Base-by-base conservation (phyloP, 2,797 vertebrate species). In the Sebastes alutus region DNA sequence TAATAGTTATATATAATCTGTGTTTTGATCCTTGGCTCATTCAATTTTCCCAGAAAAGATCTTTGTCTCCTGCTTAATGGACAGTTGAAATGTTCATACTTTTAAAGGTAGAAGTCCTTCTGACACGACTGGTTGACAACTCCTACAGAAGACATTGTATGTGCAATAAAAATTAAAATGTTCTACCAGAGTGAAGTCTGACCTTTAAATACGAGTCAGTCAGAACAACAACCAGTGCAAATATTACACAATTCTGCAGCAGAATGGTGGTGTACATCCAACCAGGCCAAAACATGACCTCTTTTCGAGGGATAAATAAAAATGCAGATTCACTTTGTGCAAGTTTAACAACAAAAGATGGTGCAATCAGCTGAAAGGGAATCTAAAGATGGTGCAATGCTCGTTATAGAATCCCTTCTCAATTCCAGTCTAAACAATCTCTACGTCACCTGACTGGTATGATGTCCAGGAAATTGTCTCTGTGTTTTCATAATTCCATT, bases 211-310 rank as follows among this genome's bases (percentile, higher is more conserved):
- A 62, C 1, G 4, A 61, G 23, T 59, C 38, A 55, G 30, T 68
- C 8, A 64, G 22, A 79, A 77, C 7, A 78, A 74, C 33, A 73
- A 33, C 27, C 1, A 27, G 11, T 13, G 18, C 6, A 6, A 81
- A 76, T n/a, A 52, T 18, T 18, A 78, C 16, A 16, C 6, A 77
- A 30, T 54, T 32, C 52, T 29, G 29, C 16, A 35, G 49, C 32
- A 88, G 38, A 63, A 73, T 61, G 38, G 25, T 32, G 0, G 2
- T 22, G 18, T 42, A 46, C 29, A 65, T 75, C 9, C 35, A 80
- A 71, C 55, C 10, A 6, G 35, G 29, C n/a, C 25, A 83, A 81
- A 72, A 78, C 68, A 72, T 27, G 58, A 83, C 65, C 75, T 64
- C 22, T 52, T 77, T 79, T 64, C 20, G 4, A 33, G 10, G 20